A percentile compares a stretch with the other conserved stretches of the same genome.
Evolutionary conservation across 1,140 invertebrate genomes (phyloP).

Genomic region (Eurytemora carolleeae): DNA sequence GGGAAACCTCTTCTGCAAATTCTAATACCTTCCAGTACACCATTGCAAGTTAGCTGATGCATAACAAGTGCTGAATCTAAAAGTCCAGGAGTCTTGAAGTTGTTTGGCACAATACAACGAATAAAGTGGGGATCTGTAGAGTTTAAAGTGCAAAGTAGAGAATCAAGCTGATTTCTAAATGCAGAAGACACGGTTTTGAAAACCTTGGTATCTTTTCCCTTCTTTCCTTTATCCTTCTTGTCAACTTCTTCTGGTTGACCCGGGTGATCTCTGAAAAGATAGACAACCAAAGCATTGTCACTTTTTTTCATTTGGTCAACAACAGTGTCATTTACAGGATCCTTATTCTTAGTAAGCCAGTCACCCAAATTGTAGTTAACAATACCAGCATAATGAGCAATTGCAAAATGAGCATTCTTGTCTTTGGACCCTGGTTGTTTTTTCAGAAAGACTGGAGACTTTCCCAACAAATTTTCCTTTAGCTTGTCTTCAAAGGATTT

Average conservation of each 20-base stretch:
- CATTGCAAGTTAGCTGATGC: constrained; percentile 99
- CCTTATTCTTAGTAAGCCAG: constrained; percentile 22
- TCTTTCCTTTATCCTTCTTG: constrained; percentile 22
- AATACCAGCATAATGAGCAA: constrained; percentile 39
- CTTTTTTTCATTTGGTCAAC: constrained; percentile 93
- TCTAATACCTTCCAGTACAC: constrained; percentile 99
- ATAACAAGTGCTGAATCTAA: constrained; percentile 97
- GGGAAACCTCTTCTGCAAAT: constrained; percentile 99
- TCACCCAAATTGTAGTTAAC: constrained; percentile 28
- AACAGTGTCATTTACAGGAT: constrained; percentile 36
- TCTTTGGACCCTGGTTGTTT: constrained; percentile 27
- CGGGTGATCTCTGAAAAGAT: constrained; percentile 85
- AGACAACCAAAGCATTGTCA: constrained; percentile 56
- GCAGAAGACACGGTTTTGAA: constrained; percentile 15
- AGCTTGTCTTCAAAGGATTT: constrained; percentile 30
- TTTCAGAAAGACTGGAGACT: constrained; percentile 29
- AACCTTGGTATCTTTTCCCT: constrained; percentile 12
- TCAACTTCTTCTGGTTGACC: constrained; percentile 51
- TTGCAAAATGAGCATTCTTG: constrained; percentile 27
- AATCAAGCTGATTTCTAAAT: constrained; percentile 70
- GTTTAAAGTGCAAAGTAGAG: constrained; percentile 82
- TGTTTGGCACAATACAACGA: constrained; percentile 98
- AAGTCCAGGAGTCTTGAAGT: constrained; percentile 81
- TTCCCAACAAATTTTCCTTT: constrained; percentile 30
- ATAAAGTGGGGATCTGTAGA: constrained; percentile 95